phyloP scores from a whole-genome alignment of 2,888 invertebrate genomes.

The Helobdella robusta region DNA sequence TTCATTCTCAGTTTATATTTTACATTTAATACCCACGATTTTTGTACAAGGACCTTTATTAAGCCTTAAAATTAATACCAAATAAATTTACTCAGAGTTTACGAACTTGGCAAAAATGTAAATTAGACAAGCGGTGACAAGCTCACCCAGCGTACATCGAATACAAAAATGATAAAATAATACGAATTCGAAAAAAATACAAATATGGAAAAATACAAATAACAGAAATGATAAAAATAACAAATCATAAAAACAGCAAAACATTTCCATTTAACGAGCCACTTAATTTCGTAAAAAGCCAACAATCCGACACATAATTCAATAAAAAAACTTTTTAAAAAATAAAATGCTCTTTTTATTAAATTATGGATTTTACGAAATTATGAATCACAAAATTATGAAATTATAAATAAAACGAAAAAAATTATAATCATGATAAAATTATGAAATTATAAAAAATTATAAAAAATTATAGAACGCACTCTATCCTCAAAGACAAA shows the following conservation, averaged over 20 bases:
- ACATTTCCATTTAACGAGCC: neutral
- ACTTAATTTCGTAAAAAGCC: no score
- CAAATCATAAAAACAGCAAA: neutral
- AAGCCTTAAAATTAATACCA: no score
- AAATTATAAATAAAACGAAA: conserved; percentile 4
- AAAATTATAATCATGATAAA: neutral
- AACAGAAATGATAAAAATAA: neutral
- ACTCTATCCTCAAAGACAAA: neutral
- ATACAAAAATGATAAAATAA: neutral
- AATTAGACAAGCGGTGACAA: no score
- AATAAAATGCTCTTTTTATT: neutral
- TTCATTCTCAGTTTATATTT: no score
- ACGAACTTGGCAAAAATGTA: no score
- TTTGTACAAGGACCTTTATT: no score
- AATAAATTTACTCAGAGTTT: no score
- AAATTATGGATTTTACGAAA: neutral
- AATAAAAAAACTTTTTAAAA: neutral
- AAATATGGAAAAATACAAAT: neutral
- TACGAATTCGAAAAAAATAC: neutral
- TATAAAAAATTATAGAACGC: neutral
- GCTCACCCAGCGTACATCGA: neutral
- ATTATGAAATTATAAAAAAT: neutral
- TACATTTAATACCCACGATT: no score
- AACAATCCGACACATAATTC: no score
- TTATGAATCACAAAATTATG: neutral